Evolutionary conservation across 2,888 invertebrate species (phyloP), one percentile per base, ranked within the genome.

Genomic region (Drosophila siamana): DNA sequence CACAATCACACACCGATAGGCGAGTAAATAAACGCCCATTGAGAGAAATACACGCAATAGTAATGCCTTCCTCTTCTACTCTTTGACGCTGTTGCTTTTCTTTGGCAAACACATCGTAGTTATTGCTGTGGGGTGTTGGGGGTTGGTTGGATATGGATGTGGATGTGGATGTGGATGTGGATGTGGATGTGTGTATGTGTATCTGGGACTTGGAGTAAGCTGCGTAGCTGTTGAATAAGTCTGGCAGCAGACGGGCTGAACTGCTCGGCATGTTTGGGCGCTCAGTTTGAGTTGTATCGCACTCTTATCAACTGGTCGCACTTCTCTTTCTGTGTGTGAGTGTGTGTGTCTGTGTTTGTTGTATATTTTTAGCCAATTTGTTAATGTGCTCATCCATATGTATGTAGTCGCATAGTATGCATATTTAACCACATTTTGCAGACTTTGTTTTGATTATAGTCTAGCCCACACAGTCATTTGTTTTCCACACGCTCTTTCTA

Each of bases 401-500:
- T 30, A 51, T 66, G 44, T 66, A 43, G 56, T 26, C 46, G 36
- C n/a, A n/a, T n/a, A 41, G 36, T 54, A 50, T 64, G 68, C 69
- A 74, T 69, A 68, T 74, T 54, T 64, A 69, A 63, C 52, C 26
- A 56, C 26, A 50, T 63, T 78, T 83, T 64, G 80, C 86, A 80
- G 68, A 78, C 63, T 82, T 76, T 81, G 71, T 79, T 87, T 82
- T 88, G 69, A 74, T 82, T 76, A 55, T 51, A 47, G 68, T 52
- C 50, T 51, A 46, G 8, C 62, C 51, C 66, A 62, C 55, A 33
- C 71, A 70, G 50, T 19, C 48, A 46, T 78, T 56, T 78, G 82
- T 78, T 78, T 75, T 87, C 19, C 33, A 44, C 73, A 73, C 70
- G 63, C 76, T 85, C 70, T 81, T 82, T 83, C 86, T 82, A 78